Evolutionary conservation across 2,113 vertebrate species (phyloP).

Genomic region (Prunella himalayana): DNA sequence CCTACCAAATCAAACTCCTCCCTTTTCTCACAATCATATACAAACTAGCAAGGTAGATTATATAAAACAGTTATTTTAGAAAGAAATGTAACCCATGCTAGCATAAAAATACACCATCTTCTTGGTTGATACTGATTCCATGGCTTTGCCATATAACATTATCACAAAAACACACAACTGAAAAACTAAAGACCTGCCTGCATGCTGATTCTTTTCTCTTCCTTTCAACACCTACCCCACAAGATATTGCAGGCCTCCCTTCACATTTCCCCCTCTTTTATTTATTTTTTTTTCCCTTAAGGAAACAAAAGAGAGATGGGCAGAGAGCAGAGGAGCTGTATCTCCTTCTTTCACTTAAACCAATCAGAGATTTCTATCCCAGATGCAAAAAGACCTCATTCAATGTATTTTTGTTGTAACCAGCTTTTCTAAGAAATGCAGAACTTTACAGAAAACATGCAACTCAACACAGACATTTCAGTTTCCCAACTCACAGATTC

Average conservation of each 20-base stretch:
- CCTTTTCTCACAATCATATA: background rate
- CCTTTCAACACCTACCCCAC: background rate
- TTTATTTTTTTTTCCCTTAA: background rate
- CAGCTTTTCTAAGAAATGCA: background rate
- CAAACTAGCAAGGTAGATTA: background rate
- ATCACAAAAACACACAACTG: background rate
- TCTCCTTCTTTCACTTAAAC: background rate
- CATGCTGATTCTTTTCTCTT: background rate
- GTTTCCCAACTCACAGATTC: background rate
- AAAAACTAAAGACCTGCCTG: background rate
- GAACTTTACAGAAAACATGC: background rate
- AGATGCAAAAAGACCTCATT: background rate
- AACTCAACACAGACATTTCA: background rate
- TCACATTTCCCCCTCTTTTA: fast-evolving
- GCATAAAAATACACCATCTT: background rate
- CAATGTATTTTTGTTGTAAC: background rate
- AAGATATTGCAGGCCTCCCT: background rate
- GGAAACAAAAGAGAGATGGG: background rate
- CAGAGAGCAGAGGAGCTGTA: background rate
- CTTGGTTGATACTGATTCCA: background rate
- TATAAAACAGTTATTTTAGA: background rate
- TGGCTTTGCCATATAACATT: background rate
- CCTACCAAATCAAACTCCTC: background rate
- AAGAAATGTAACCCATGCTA: background rate
- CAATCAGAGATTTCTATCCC: background rate